These are phyloP conservation scores for Mixornis gularis DNA, from an alignment of 2,113 vertebrate genomes.

Conservation along the genomic window DNA sequence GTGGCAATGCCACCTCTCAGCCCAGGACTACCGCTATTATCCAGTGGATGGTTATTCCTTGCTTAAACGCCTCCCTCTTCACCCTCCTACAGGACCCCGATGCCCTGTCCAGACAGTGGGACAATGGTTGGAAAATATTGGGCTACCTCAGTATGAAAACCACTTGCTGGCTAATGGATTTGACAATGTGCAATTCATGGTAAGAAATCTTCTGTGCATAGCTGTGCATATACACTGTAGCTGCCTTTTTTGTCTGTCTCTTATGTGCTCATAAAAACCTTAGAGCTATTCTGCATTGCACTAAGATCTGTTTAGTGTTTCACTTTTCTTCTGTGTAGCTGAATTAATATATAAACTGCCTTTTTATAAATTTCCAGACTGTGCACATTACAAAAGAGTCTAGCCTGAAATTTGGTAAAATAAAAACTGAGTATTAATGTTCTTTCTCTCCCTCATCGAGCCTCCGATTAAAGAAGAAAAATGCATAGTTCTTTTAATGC, in stretches of 20 bases:
- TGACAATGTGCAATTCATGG: conserved; percentile 98
- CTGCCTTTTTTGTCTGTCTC: conserved; percentile 72
- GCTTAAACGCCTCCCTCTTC: conserved; percentile 97
- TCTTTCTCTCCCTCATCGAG: conserved; percentile 1
- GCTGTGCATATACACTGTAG: conserved; percentile 55
- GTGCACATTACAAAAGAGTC: conserved; percentile 16
- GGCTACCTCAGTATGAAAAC: conserved; percentile 98
- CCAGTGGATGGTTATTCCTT: conserved; percentile 96
- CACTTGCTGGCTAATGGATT: conserved; percentile 98
- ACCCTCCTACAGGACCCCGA: conserved; percentile 97
- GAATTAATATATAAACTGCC: conserved; percentile 45
- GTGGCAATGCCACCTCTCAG: conserved; percentile 99
- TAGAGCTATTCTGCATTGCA: conserved; percentile 66
- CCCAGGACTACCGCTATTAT: conserved; percentile 98
- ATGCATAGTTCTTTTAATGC: background rate
- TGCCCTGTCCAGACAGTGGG: conserved; percentile 95
- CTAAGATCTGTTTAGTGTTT: conserved; percentile 32
- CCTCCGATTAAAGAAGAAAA: conserved; percentile 24
- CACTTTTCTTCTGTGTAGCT: conserved; percentile 46
- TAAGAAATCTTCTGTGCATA: conserved; percentile 77
- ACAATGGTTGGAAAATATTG: conserved; percentile 98
- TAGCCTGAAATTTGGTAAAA: conserved; percentile 34
- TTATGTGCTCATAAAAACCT: conserved; percentile 56
- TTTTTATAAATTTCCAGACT: conserved; percentile 48
- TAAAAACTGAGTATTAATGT: conserved; percentile 7